Percentiles rank a stretch among this genome's conserved stretches.
Evolutionary conservation across 2,888 invertebrate species (phyloP).

Genomic region (Cloeon dipterum): DNA sequence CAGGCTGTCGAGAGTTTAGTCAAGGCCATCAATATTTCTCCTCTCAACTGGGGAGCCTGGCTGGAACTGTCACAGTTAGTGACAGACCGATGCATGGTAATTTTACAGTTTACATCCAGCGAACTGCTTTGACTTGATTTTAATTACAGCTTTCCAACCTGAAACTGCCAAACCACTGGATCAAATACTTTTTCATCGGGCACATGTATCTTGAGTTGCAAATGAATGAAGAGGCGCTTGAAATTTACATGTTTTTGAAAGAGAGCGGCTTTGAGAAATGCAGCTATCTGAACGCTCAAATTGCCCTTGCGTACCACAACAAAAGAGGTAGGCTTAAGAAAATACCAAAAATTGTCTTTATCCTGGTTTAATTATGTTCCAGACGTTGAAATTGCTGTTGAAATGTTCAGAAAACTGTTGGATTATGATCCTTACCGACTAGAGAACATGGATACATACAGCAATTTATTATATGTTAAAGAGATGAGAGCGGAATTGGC

Average conservation of each 20-base stretch:
- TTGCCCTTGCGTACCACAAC: conserved; percentile 82
- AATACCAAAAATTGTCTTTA: background rate
- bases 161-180: conserved; percentile 67
- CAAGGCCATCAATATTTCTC: conserved; percentile 52
- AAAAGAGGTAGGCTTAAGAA: conserved; percentile 39
- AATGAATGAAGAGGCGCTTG: conserved; percentile 69
- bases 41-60: conserved; percentile 91
- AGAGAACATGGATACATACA: conserved; percentile 91
- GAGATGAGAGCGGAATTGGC: conserved; percentile 82
- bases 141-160: conserved; percentile 18
- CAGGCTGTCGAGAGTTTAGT: conserved; percentile 59
- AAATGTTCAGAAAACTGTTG: conserved; percentile 60
- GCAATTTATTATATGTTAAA: conserved; percentile 85
- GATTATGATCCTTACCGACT: conserved; percentile 77
- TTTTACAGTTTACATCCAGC: background rate
- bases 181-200: conserved; percentile 76
- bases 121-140: background rate
- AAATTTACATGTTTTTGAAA: conserved; percentile 53
- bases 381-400: conserved; percentile 79
- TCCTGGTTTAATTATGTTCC: conserved; percentile 12
- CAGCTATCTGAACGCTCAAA: conserved; percentile 74
- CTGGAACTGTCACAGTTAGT: conserved; percentile 71
- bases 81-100: conserved; percentile 49
- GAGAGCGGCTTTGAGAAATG: conserved; percentile 65
- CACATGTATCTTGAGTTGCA: conserved; percentile 78